Conservation (phyloP, 2,113 vertebrate species). For the Ptychochromis oligacanthus region DNA sequence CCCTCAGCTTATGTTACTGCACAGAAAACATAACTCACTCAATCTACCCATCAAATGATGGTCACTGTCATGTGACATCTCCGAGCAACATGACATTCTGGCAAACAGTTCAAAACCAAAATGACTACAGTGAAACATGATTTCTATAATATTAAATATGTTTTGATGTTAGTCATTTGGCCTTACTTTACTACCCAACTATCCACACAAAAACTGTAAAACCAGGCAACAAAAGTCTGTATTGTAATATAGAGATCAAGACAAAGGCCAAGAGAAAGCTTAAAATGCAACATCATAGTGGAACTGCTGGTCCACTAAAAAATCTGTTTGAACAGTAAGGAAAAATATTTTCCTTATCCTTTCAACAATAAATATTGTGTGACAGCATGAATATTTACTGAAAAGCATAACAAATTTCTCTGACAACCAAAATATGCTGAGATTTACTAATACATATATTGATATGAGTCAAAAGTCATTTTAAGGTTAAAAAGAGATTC, state of each 20-base stretch:
- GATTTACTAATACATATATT: neutral
- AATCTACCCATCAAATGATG: too few species aligned
- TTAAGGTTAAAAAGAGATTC: neutral
- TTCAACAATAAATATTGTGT: neutral
- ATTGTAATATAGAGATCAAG: neutral
- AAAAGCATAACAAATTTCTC: neutral
- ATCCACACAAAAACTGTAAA: too few species aligned
- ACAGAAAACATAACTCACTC: too few species aligned
- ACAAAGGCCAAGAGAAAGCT: neutral
- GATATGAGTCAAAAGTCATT: neutral
- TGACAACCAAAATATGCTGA: neutral
- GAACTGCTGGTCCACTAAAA: neutral
- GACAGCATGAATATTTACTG: neutral
- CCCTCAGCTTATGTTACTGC: too few species aligned
- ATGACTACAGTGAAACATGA: too few species aligned
- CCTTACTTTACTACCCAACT: too few species aligned
- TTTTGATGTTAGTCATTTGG: too few species aligned
- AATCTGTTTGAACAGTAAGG: neutral
- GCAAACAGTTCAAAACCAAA: too few species aligned
- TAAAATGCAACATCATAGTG: neutral
- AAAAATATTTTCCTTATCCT: neutral
- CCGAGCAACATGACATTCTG: too few species aligned
- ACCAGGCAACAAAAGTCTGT: too few species aligned
- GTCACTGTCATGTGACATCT: too few species aligned
- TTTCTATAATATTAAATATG: too few species aligned